Evolutionary conservation across 2,888 invertebrate genomes (phyloP).

Genomic region (Polydrusus cervinus): DNA sequence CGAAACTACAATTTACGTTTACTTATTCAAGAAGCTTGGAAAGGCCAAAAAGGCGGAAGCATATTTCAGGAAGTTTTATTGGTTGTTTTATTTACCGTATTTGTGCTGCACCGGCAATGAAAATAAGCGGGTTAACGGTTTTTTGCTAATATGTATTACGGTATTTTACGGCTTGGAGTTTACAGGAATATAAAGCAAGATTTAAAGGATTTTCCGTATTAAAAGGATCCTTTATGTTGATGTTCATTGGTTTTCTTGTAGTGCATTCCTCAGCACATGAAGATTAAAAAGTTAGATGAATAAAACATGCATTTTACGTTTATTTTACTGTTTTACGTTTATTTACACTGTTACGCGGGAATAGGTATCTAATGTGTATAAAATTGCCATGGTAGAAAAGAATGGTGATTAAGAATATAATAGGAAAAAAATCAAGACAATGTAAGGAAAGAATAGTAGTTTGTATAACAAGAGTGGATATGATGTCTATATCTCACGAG

Average conservation of each 20-base stretch:
- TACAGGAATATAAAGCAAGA: conserved; percentile 6
- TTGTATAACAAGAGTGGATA: too few species aligned
- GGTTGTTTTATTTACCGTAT: conserved; percentile 41
- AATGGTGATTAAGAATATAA: too few species aligned
- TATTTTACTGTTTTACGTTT: too few species aligned
- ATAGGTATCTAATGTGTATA: too few species aligned
- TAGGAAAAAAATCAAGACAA: too few species aligned
- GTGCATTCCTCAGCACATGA: background rate
- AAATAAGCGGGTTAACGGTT: conserved; percentile 31
- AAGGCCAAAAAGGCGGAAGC: conserved; percentile 39
- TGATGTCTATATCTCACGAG: too few species aligned
- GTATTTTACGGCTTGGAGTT: conserved; percentile 1
- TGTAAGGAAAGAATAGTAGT: too few species aligned
- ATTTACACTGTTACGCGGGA: too few species aligned
- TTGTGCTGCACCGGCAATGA: conserved; percentile 29
- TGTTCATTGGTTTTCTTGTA: background rate
- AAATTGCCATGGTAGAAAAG: too few species aligned
- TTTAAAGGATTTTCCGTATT: conserved; percentile 1
- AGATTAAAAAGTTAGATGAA: background rate
- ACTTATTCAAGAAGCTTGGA: conserved; percentile 48
- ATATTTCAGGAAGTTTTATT: conserved; percentile 46
- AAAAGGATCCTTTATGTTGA: background rate
- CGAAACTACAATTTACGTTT: conserved; percentile 49
- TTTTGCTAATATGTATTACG: conserved; percentile 26
- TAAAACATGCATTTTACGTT: background rate